Conservation (phyloP, 2,888 invertebrate species). For the Cerceris rybyensis region DNA sequence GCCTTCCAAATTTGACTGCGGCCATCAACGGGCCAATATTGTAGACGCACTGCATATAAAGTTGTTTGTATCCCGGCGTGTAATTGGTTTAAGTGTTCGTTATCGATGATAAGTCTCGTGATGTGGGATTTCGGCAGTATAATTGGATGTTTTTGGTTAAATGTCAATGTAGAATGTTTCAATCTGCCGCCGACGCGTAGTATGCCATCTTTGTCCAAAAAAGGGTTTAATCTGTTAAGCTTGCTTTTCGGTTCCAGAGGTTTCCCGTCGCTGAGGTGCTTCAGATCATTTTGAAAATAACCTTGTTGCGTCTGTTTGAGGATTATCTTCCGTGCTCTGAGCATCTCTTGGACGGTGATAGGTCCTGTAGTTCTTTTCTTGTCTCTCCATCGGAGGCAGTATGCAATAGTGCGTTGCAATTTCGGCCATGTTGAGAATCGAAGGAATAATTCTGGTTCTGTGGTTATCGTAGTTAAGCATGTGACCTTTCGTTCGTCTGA, state of each 20-base stretch:
- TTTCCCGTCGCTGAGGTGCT: neutral
- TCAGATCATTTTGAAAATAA: conserved; percentile 1
- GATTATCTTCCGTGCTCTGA: neutral
- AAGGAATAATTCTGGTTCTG: neutral
- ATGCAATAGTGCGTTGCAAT: neutral
- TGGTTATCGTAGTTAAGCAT: neutral
- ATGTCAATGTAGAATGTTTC: conserved; percentile 2
- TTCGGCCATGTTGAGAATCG: conserved; percentile 5
- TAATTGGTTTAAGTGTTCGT: neutral
- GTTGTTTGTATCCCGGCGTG: conserved; percentile 9
- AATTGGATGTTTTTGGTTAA: conserved; percentile 12
- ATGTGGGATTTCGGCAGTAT: conserved; percentile 5
- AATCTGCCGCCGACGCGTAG: conserved; percentile 12
- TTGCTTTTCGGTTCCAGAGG: neutral
- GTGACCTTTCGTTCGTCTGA: neutral
- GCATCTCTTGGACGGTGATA: neutral
- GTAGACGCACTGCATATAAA: neutral
- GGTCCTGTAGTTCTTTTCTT: neutral
- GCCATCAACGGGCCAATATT: neutral
- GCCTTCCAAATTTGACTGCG: conserved; percentile 1
- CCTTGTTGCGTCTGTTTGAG: conserved; percentile 1
- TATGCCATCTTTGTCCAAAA: conserved; percentile 10
- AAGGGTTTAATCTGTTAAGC: conserved; percentile 12
- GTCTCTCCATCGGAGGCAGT: neutral
- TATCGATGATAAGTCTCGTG: neutral